phyloP scores from a whole-genome alignment of 2,113 vertebrate species.

The Bambusicola thoracicus region DNA sequence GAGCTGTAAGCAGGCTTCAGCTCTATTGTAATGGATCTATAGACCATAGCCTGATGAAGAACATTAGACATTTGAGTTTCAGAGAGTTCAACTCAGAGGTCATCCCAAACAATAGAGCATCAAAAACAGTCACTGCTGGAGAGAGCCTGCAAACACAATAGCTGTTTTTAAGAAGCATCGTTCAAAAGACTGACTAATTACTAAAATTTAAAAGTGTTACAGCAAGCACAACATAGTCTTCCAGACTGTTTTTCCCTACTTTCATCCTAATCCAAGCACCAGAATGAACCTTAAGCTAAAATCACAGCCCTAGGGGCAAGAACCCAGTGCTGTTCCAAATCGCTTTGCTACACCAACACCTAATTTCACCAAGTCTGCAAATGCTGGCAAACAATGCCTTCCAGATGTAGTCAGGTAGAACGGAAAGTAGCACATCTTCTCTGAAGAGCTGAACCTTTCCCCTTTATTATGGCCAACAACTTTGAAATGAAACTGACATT shows the following conservation, averaged over 20 bases:
- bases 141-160: slow-evolving; percentile 59
- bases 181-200: slow-evolving; percentile 64
- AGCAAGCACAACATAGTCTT: slow-evolving; percentile 36
- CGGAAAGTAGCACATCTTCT: not conserved
- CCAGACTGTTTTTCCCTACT: not conserved
- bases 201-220: slow-evolving; percentile 69
- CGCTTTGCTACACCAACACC: not conserved
- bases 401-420: not conserved
- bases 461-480: not conserved
- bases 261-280: not conserved
- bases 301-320: not conserved
- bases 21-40: slow-evolving; percentile 62
- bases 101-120: slow-evolving; percentile 64
- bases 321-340: not conserved
- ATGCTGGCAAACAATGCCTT: not conserved
- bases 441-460: not conserved
- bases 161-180: slow-evolving; percentile 58
- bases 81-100: slow-evolving; percentile 64
- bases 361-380: not conserved
- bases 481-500: not conserved
- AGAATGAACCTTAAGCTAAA: not conserved
- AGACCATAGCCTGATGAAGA: slow-evolving; percentile 69
- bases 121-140: slow-evolving; percentile 73
- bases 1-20: slow-evolving; percentile 52
- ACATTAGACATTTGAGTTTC: slow-evolving; percentile 67